phyloP scores from a whole-genome alignment of 2,888 invertebrate genomes.

The Heteromyza rotundicornis region DNA sequence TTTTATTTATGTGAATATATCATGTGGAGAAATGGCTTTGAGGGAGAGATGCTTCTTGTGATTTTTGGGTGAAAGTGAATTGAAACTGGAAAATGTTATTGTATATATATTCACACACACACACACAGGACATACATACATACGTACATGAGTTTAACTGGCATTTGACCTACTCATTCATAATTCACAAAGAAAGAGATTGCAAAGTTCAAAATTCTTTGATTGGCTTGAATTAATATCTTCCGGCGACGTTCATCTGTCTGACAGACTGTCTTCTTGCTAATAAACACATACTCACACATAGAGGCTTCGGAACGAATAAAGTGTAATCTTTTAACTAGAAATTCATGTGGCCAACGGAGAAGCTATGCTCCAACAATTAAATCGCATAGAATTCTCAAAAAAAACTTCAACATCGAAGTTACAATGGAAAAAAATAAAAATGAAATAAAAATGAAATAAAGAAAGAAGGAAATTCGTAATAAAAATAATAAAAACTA shows the following conservation, averaged over 20 bases:
- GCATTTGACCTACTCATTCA: not conserved
- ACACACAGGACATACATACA: too few relatives aligned
- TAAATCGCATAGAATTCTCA: not conserved
- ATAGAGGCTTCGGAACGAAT: too few relatives aligned
- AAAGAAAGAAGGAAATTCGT: not conserved
- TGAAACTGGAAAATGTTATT: not conserved
- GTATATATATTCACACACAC: too few relatives aligned
- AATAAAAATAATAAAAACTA: not conserved
- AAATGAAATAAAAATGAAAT: too few relatives aligned
- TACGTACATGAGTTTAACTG: too few relatives aligned
- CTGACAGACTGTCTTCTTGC: too few relatives aligned
- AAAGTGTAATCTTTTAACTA: too few relatives aligned
- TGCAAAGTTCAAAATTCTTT: not conserved
- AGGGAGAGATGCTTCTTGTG: not conserved
- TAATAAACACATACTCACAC: too few relatives aligned
- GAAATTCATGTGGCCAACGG: too few relatives aligned
- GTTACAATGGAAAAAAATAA: not conserved
- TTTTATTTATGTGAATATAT: conserved; percentile 54
- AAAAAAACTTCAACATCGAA: not conserved
- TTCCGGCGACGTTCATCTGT: not conserved
- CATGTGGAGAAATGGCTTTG: conserved; percentile 37
- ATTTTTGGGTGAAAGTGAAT: not conserved
- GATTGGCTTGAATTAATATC: not conserved
- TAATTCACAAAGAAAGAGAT: not conserved
- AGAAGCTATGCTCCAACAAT: not conserved